Evolutionary conservation across 1,140 invertebrate genomes (phyloP).

Genomic region (Drosophila bocki): DNA sequence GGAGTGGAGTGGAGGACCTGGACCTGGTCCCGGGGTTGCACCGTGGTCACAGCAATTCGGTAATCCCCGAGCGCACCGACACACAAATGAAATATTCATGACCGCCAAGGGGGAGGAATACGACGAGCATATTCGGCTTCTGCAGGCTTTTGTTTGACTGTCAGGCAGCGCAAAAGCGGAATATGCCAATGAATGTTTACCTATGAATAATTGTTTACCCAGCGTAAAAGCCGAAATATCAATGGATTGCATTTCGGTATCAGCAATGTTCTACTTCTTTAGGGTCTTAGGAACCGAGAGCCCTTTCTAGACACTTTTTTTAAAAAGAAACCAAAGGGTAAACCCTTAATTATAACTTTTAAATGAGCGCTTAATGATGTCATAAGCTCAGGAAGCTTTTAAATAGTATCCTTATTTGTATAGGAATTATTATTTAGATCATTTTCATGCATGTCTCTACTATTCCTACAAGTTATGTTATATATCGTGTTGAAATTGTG

Average conservation of each 20-base stretch:
- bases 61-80: conserved; percentile 23
- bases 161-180: conserved; percentile 8
- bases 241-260: conserved; percentile 38
- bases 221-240: conserved; percentile 38
- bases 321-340: no score
- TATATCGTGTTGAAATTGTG: conserved; percentile 1
- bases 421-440: not conserved
- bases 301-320: not conserved
- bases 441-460: not conserved
- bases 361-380: not conserved
- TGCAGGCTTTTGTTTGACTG: conserved; percentile 26
- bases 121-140: conserved; percentile 10
- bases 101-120: conserved; percentile 28
- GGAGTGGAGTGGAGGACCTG: conserved; percentile 20
- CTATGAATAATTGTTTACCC: conserved; percentile 47
- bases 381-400: not conserved
- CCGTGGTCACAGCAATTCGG: conserved; percentile 45
- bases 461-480: not conserved
- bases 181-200: conserved; percentile 48
- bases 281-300: not conserved
- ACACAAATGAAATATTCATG: conserved; percentile 57
- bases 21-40: conserved; percentile 41
- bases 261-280: conserved; percentile 13
- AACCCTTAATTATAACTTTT: not conserved
- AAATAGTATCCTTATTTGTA: not conserved